Evolutionary conservation across 2,113 vertebrate genomes (phyloP), one percentile per base, ranked within the genome.

Genomic region (Columbina picui): DNA sequence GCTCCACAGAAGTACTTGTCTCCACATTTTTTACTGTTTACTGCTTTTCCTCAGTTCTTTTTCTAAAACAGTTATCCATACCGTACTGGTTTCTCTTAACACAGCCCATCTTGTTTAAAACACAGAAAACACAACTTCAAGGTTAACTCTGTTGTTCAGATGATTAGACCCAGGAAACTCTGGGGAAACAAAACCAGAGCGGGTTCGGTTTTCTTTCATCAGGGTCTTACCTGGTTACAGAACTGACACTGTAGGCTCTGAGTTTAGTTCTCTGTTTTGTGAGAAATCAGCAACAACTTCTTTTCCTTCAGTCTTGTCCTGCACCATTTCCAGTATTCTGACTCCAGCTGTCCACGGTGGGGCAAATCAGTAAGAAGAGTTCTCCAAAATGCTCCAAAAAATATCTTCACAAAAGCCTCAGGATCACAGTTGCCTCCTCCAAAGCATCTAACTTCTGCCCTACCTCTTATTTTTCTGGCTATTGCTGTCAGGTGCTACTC

Each of bases 151-250:
- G 17, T 17, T 57, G 19, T 53, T 92, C 16, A 41, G 21, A 47
- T 76, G 55, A 80, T 26, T 38, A 92, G 38, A 74, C 36, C 2
- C 27, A 83, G 13, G 9, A 71, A 70, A 78, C 17, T 10, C 53
- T 2, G 10, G 27, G 47, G 38, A 89, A 96, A 76, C 25, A 36
- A 90, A 49, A 53, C 11, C 39, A 73, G 60, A 68, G 1, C 52
- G n/a, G 27, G 26, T 52, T 52, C 27, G 49, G 49, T 50, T 50
- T 50, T 26, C 26, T 16, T 27, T 27, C 59, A 71, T 29, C 27
- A 94, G 29, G 19, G 52, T 77, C 92, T 94, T 65, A 95, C 92
- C 94, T 88, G 25, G 45, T 85, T 56, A 45, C 29, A 87, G 65
- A 87, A 49, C 1, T 52, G 75, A 73, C 49, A 65, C 27, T 0